Base-by-base conservation (phyloP, 2,888 invertebrate genomes). In the Drosophila multiciliata region DNA sequence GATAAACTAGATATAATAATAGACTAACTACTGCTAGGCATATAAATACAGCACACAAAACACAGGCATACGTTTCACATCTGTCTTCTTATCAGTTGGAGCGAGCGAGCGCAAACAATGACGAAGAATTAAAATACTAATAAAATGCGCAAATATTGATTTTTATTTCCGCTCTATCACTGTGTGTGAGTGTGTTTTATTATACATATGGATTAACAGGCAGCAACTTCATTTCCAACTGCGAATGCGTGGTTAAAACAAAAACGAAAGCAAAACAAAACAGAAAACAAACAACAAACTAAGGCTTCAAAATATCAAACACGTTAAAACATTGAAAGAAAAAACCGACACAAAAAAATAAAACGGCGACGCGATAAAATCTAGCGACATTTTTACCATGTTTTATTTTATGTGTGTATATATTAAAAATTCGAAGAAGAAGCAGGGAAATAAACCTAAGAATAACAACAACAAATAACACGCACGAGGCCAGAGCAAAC, bases 71-170 rank as follows among this genome's bases (percentile, higher is more conserved):
- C 77, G 77, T 60, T 78, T 70, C 70, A 66, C 78, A 65, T 71
- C 78, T 78, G 38, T 66, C 78, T 78, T 78, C 80, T 78, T 78
- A 78, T 78, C 78, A 79, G 64, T 58, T 64, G 49, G 20, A 23
- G 54, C 33, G 20, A 38, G 52, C n/a, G 35, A 33, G 61, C 35
- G 64, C 32, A 65, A 64, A 71, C 62, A 72, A 23, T 45, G 45
- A 23, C 45, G 23, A 63, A 72, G 63, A 66, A 52, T 32, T 55
- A 20, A 66, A 63, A 75, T 58, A 62, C 61, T 74, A 83, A 80
- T 63, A 80, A 62, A 76, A 61, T 73, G 86, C 64, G 80, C 78
- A 88, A 86, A 86, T 86, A 86, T 86, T 86, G 85, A 86, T 86
- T 86, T 85, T 82, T 75, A 76, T 84, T 61, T 53, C 4, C 33